Evolutionary conservation across 2,113 vertebrate species (phyloP), one percentile per base, ranked within the genome.

Genomic region (Grammomys surdaster): DNA sequence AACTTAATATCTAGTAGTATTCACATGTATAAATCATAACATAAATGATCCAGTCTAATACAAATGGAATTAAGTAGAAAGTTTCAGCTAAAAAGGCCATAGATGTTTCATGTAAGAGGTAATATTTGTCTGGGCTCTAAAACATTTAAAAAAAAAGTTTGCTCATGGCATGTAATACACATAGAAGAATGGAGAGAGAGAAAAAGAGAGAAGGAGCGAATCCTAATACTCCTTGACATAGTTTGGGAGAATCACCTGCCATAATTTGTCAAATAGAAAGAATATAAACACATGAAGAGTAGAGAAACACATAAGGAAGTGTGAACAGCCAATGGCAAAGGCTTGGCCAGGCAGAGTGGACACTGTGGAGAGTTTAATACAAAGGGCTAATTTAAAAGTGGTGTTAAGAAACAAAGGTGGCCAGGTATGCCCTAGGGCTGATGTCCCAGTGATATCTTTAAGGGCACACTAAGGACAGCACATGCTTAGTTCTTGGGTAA

Each of bases 41-140:
- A 72, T 94, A 96, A 95, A 94, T 72, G 63, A 96, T 36, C 75
- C 93, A 85, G 48, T 93, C 89, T 93, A 93, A 93, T 9, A 26
- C 48, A 72, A 96, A 73, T 75, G 33, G 56, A 96, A 94, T 86
- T 96, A 75, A 94, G 19, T 51, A 31, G 54, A 88, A 40, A 91
- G 56, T 80, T 91, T 91, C 7, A 26, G 36, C 26, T 73, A 40
- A 40, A 7, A 40, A 48, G 63, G 73, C 88, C 31, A 82, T 65
- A 86, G 87, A 93, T 16, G 26, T 10, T 73, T 93, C 36, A 10
- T 2, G 5, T 58, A 56, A 95, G 72, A 82, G 17, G 26, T 5
- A 17, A 80, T 78, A 65, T 91, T 36, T 94, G 73, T 63, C 78
- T 93, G 56, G 63, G 56, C 40, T 80, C 43, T 90, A 67, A 91